These are phyloP conservation scores for Perizoma affinitatum DNA, from an alignment of 2,888 invertebrate species.

Conservation along the genomic window DNA sequence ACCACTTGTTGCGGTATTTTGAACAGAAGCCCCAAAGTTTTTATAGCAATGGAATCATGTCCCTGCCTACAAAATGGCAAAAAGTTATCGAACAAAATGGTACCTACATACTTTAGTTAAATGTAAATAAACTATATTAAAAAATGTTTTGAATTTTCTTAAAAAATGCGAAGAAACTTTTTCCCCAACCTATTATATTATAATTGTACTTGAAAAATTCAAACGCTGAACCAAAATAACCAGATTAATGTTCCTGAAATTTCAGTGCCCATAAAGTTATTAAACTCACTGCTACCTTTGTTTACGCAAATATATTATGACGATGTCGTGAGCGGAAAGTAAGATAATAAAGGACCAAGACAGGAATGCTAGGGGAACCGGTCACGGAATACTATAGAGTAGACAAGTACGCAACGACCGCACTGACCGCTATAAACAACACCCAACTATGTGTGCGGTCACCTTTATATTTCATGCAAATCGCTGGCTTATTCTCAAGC, in stretches of 20 bases:
- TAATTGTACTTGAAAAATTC: too few species aligned
- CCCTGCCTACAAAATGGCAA: too few species aligned
- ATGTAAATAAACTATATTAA: too few species aligned
- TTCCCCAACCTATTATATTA: too few species aligned
- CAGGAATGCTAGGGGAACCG: slow-evolving; percentile 66
- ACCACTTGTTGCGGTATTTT: too few species aligned
- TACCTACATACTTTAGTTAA: too few species aligned
- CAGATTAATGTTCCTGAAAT: slow-evolving; percentile 1
- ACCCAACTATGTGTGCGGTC: slow-evolving; percentile 77
- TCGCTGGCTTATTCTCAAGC: slow-evolving; percentile 49
- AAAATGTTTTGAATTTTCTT: too few species aligned
- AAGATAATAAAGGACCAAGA: slow-evolving; percentile 80
- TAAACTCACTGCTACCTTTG: slow-evolving; percentile 46
- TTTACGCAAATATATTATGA: slow-evolving; percentile 69
- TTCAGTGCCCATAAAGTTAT: slow-evolving; percentile 28
- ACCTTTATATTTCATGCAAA: slow-evolving; percentile 84
- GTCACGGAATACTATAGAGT: slow-evolving; percentile 41
- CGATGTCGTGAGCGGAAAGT: slow-evolving; percentile 75
- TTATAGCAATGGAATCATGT: too few species aligned
- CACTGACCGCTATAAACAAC: slow-evolving; percentile 81
- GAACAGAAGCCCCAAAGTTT: too few species aligned
- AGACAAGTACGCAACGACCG: slow-evolving; percentile 60
- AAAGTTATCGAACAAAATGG: too few species aligned
- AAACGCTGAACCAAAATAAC: too few species aligned
- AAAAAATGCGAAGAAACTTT: too few species aligned